phyloP scores from a whole-genome alignment of 2,113 vertebrate species.

The Oplegnathus fasciatus region DNA sequence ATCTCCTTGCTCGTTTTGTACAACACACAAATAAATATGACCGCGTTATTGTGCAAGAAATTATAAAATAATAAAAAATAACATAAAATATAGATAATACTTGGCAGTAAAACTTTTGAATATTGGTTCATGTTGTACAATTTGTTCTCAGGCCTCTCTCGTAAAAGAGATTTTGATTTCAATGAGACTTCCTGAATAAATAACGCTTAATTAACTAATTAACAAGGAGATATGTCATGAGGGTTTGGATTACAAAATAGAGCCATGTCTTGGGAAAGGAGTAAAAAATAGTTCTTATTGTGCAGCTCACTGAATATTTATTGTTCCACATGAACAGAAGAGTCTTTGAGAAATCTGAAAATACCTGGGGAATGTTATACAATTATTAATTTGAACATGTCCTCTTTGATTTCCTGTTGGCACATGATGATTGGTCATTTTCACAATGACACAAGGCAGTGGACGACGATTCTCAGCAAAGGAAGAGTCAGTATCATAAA shows the following conservation, averaged over 20 bases:
- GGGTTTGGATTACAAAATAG: background rate
- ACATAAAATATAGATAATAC: background rate
- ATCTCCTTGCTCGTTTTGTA: background rate
- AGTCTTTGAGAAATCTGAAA: background rate
- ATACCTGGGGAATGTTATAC: background rate
- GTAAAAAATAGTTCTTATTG: background rate
- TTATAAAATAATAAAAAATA: background rate
- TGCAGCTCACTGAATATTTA: background rate
- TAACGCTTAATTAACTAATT: background rate
- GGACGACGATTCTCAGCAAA: background rate
- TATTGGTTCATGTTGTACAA: background rate
- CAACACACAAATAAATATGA: background rate
- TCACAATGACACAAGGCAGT: background rate
- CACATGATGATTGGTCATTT: slow-evolving; percentile 32
- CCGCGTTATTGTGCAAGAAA: background rate
- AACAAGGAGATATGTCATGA: background rate
- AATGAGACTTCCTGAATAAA: background rate
- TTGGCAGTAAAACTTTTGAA: background rate
- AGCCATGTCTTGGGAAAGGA: background rate
- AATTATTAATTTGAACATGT: background rate
- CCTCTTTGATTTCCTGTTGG: slow-evolving; percentile 44
- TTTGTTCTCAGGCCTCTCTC: background rate
- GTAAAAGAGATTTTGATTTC: background rate
- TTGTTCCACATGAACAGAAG: background rate
- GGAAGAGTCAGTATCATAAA: background rate